phyloP scores from a whole-genome alignment of 2,888 invertebrate genomes.

The Erebia palarica region DNA sequence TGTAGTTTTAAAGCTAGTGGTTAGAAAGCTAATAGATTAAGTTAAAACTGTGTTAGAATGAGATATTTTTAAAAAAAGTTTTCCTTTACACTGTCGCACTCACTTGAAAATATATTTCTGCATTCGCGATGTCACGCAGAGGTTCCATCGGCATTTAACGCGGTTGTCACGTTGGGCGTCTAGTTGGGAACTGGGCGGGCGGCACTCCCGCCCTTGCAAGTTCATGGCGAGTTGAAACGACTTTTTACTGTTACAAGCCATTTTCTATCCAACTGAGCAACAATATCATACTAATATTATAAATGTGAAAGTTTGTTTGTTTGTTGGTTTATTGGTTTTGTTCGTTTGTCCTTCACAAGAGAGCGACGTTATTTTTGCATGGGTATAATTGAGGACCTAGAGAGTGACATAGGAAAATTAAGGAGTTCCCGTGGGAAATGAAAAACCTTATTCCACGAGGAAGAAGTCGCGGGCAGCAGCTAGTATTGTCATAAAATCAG shows the following conservation, averaged over 20 bases:
- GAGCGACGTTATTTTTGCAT: too few species aligned
- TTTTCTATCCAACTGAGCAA: constrained; percentile 27
- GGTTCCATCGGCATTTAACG: constrained; percentile 36
- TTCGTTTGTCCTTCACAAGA: too few species aligned
- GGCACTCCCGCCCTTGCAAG: constrained; percentile 65
- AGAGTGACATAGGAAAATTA: too few species aligned
- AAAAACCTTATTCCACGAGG: too few species aligned
- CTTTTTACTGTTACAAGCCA: constrained; percentile 32
- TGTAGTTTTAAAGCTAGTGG: constrained; percentile 1
- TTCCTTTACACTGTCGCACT: constrained; percentile 27
- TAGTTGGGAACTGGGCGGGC: constrained; percentile 75
- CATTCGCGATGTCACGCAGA: constrained; percentile 33
- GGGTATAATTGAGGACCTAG: too few species aligned
- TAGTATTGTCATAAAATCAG: background rate
- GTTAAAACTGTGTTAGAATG: constrained; percentile 10
- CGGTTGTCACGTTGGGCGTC: constrained; percentile 66
- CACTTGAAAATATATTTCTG: constrained; percentile 24
- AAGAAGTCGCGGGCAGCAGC: too few species aligned
- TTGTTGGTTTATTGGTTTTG: too few species aligned
- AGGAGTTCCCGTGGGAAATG: too few species aligned
- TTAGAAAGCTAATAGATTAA: background rate
- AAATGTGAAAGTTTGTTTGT: too few species aligned
- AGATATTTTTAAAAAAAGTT: background rate
- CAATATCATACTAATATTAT: background rate
- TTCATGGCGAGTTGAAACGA: constrained; percentile 66